phyloP scores from a whole-genome alignment of 1,140 invertebrate species.

The Grapholita molesta region DNA sequence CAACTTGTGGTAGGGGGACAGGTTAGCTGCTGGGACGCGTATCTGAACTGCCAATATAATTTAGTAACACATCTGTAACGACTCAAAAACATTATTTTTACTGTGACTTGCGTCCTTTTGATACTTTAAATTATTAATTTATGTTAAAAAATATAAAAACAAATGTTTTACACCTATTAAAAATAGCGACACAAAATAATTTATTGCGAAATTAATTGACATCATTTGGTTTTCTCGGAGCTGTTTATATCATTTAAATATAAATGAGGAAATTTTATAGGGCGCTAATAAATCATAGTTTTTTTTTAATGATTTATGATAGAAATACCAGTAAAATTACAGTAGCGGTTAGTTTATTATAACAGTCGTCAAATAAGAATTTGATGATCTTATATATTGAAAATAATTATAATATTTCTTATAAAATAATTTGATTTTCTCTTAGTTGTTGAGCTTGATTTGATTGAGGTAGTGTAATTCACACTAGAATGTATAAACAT shows the following conservation, averaged over 20 bases:
- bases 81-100: not conserved
- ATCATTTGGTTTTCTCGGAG: not conserved
- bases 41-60: not conserved
- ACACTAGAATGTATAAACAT: too few relatives aligned
- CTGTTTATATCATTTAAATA: conserved; percentile 10
- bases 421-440: too few relatives aligned
- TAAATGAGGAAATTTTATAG: not conserved
- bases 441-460: too few relatives aligned
- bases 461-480: too few relatives aligned
- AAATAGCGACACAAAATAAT: not conserved
- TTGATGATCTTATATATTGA: not conserved
- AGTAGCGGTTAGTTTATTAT: not conserved
- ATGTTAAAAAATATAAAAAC: not conserved
- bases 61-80: not conserved
- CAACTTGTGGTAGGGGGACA: too few relatives aligned
- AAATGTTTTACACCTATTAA: not conserved
- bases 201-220: conserved; percentile 5
- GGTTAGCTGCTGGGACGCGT: conserved; percentile 33
- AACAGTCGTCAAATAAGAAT: not conserved
- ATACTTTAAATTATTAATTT: not conserved
- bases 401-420: not conserved
- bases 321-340: not conserved
- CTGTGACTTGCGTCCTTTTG: not conserved
- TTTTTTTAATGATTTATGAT: not conserved
- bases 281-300: not conserved